Base-by-base conservation (phyloP, 2,797 vertebrate genomes). In the Microchirus variegatus region DNA sequence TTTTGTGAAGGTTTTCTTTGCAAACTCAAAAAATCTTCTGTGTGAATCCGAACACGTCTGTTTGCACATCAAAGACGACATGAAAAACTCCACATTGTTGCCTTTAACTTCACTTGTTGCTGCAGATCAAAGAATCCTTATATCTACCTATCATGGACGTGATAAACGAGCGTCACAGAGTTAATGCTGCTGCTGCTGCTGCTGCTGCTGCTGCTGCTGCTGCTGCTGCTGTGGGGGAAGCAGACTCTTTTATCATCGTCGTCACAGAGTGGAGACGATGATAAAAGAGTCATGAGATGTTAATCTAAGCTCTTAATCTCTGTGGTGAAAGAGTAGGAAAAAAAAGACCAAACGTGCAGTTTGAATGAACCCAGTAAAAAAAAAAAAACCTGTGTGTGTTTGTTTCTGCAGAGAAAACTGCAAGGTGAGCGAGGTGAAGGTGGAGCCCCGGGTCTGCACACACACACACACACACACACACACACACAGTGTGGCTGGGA, bases 371-470 rank as follows among this genome's bases (percentile, higher is more conserved):
- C 72, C 64, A 52, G 16, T 65, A 58, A 74, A 75, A 48, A 22
- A 70, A 63, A 58, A 74, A 75, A 48, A 22, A 70, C 0, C 8
- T 38, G 50, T 37, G 60, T 1, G 9, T 15, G 43, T 74, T 66
- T 69, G 1, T 43, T 37, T 9, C 40, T 73, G 70, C 72, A 74
- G 57, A 65, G 65, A 80, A 38, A 85, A 76, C 42, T 80, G 84
- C 82, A 75, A 83, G 82, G 84, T 85, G 84, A 82, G 75, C 75
- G 37, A 59, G 16, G 72, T 79, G 44, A 66, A 49, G 53, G 61
- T 78, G 47, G 38, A 46, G 69, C 17, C 51, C 40, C 67, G 63
- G 66, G 35, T 70, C 53, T 78, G 82, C 83, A 80, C 26, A 22
- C 22, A 22, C 22, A 22, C 22, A 22, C 19, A 22, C 19, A 22